Conservation (phyloP, 2,888 invertebrate genomes). For the Hoplodrina blanda region DNA sequence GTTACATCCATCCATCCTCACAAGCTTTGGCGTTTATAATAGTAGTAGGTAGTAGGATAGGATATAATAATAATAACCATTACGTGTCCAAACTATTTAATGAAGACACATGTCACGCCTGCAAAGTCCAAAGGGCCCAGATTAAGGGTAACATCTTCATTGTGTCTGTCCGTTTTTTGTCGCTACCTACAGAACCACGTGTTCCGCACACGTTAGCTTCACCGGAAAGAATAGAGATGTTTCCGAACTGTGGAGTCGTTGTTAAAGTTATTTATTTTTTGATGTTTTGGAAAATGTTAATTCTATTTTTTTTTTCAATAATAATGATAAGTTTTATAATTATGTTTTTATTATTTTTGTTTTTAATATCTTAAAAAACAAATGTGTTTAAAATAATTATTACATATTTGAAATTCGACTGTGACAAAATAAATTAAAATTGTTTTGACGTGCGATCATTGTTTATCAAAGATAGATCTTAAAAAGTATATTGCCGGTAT, state of each 20-base stretch:
- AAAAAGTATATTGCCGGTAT: too few relatives aligned
- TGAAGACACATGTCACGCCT: slow-evolving; percentile 57
- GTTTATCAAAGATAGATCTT: too few relatives aligned
- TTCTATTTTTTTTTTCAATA: background rate
- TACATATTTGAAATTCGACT: too few relatives aligned
- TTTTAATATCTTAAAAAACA: too few relatives aligned
- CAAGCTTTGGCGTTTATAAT: background rate
- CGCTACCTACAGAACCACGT: slow-evolving; percentile 81
- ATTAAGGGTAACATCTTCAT: slow-evolving; percentile 69
- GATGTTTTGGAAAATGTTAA: background rate
- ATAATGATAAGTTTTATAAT: too few relatives aligned
- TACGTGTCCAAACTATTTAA: slow-evolving; percentile 43
- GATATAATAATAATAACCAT: background rate
- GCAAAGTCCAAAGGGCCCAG: slow-evolving; percentile 58
- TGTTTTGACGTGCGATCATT: too few relatives aligned
- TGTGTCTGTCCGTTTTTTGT: slow-evolving; percentile 72
- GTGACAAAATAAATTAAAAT: too few relatives aligned
- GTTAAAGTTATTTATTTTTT: slow-evolving; percentile 21
- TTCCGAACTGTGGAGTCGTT: slow-evolving; percentile 66
- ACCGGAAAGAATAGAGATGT: slow-evolving; percentile 71
- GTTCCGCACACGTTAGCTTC: slow-evolving; percentile 81
- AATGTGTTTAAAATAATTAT: too few relatives aligned
- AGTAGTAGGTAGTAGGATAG: background rate
- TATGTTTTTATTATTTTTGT: too few relatives aligned
- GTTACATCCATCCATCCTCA: too few relatives aligned